phyloP scores from a whole-genome alignment of 2,888 invertebrate species.

The Dasysyrphus tricinctus region DNA sequence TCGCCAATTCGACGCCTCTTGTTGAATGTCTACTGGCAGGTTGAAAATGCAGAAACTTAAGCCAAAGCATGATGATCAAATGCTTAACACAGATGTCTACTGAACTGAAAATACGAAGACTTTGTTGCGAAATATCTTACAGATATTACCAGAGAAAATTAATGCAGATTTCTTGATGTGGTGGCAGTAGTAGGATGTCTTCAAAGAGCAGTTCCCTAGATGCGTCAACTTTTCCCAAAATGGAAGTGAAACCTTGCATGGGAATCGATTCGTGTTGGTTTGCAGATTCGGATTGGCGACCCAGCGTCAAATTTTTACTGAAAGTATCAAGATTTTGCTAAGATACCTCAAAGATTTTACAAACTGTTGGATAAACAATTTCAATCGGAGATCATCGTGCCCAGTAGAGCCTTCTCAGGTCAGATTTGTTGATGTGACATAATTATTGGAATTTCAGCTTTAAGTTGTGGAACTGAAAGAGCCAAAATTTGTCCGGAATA shows the following conservation, averaged over 20 bases:
- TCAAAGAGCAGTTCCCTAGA: background rate
- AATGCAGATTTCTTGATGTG: background rate
- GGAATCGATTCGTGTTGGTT: background rate
- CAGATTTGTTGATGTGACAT: background rate
- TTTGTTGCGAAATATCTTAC: slow-evolving; percentile 52
- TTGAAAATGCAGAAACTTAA: background rate
- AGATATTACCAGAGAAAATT: slow-evolving; percentile 54
- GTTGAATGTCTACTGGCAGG: background rate
- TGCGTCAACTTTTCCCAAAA: background rate
- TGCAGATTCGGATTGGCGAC: background rate
- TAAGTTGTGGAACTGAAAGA: background rate
- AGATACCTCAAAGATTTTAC: slow-evolving; percentile 39
- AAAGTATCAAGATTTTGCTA: slow-evolving; percentile 36
- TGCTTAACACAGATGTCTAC: slow-evolving; percentile 4
- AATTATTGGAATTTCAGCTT: slow-evolving; percentile 1
- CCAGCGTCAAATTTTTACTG: slow-evolving; percentile 2
- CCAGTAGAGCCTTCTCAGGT: background rate
- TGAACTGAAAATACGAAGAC: slow-evolving; percentile 65
- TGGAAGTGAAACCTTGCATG: background rate
- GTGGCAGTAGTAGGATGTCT: background rate
- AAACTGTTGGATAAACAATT: background rate
- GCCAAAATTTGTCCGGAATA: background rate
- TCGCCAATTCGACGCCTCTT: background rate
- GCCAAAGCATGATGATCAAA: slow-evolving; percentile 24
- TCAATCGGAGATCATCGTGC: background rate